Base-by-base conservation (phyloP, 2,113 vertebrate species). In the Etheostoma spectabile region DNA sequence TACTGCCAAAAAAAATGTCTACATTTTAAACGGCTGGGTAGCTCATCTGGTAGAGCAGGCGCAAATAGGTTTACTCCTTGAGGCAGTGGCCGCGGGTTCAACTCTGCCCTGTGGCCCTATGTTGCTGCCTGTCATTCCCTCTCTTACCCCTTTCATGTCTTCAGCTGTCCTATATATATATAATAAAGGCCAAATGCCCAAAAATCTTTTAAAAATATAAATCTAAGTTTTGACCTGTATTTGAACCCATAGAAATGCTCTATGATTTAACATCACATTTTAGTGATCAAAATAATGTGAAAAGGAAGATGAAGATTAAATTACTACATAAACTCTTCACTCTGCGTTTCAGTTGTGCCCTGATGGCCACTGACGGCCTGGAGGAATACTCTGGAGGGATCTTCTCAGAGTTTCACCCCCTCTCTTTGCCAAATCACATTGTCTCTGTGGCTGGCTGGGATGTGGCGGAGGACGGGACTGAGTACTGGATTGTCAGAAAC, bases 401-500 rank as follows among this genome's bases (percentile, higher is more conserved):
- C 64, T 98, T 97, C 48, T 88, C 92, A 0, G 97, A 99, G 88
- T 97, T 96, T 91, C 87, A 95, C 0, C 52, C 86, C 0, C n/a
- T 85, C 0, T 82, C 97, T 14, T 4, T 57, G 42, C 96, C 98
- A 19, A 99, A 99, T 86, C 98, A 99, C 87, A 94, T 99, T 0
- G 70, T 99, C 4, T 99, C 98, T 0, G 98, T 99, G 88, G 97
- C 95, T 0, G 98, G 98, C 2, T 99, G 98, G 98, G 97, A 96
- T 0, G 73, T 97, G 38, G 95, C 91, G 3, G 90, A 85, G 42
- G 85, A 95, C 0, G 97, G 96, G 6, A 95, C 86, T 0, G 98
- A 99, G 80, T 98, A 95, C 87, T 99, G 98, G 98, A 95, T 99
- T 7, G 96, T 99, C 18, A 96, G 98, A 4, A 99, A 99, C 79